Conservation (phyloP, 1,140 invertebrate genomes). For the Drosophila auraria region DNA sequence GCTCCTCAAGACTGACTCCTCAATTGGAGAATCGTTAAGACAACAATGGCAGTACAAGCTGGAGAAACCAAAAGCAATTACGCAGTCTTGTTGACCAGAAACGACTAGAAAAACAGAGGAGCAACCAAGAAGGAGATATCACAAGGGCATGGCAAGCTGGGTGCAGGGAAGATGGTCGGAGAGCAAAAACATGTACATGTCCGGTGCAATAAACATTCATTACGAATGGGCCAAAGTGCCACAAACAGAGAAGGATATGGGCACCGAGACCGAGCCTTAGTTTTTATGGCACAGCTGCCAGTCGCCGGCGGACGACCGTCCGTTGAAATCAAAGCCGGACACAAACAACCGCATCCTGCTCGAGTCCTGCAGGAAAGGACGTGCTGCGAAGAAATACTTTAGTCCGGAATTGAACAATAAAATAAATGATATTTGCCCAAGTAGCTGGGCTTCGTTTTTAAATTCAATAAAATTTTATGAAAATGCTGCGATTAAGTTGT, state of each 20-base stretch:
- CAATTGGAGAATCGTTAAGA: slow-evolving; percentile 51
- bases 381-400: slow-evolving; percentile 64
- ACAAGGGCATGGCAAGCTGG: slow-evolving; percentile 5
- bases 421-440: slow-evolving; percentile 84
- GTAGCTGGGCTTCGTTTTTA: slow-evolving; percentile 70
- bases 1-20: slow-evolving; percentile 27
- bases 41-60: slow-evolving; percentile 43
- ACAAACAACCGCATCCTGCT: slow-evolving; percentile 23
- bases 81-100: slow-evolving; percentile 66
- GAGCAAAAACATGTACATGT: slow-evolving; percentile 80
- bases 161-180: slow-evolving; percentile 7
- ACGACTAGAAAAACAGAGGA: slow-evolving; percentile 49
- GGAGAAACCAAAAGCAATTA: slow-evolving; percentile 73
- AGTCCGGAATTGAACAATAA: slow-evolving; percentile 80
- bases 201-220: slow-evolving; percentile 83
- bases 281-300: slow-evolving; percentile 80
- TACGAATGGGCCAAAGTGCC: slow-evolving; percentile 77
- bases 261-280: slow-evolving; percentile 54
- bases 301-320: slow-evolving; percentile 66
- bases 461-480: slow-evolving; percentile 84
- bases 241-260: slow-evolving; percentile 71
- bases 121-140: slow-evolving; percentile 43
- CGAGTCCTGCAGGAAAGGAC: slow-evolving; percentile 45
- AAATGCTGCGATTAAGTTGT: slow-evolving; percentile 80
- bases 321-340: slow-evolving; percentile 68